These are phyloP conservation scores for Muntiacus reevesi DNA, from an alignment of 2,113 vertebrate genomes.

Conservation along the genomic window DNA sequence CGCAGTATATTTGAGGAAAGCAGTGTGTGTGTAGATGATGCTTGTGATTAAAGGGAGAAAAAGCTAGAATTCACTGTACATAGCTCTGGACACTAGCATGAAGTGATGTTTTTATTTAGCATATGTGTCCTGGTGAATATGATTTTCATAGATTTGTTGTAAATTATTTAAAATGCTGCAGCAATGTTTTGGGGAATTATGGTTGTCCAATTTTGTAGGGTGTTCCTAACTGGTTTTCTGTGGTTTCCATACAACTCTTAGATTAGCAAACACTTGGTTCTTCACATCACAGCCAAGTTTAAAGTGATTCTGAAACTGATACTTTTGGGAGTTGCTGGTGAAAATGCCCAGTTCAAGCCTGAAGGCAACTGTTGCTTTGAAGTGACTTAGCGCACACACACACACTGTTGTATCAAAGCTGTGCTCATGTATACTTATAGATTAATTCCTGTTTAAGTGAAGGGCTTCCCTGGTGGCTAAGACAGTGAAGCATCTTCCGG, in stretches of 20 bases:
- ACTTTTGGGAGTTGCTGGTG: neutral
- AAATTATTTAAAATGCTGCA: constrained; percentile 77
- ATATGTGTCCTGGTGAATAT: constrained; percentile 30
- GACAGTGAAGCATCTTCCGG: neutral
- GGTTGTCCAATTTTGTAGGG: constrained; percentile 49
- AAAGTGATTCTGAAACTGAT: neutral
- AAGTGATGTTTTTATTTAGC: constrained; percentile 68
- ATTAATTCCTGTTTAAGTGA: neutral
- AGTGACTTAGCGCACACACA: neutral
- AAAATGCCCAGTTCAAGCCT: neutral
- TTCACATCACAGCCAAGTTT: neutral
- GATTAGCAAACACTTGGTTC: constrained; percentile 29
- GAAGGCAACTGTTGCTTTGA: neutral
- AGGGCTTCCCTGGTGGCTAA: neutral
- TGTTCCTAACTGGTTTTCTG: constrained; percentile 50
- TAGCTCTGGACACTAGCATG: constrained; percentile 30
- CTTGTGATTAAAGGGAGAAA: neutral
- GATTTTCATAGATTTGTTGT: constrained; percentile 69
- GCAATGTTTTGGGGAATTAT: constrained; percentile 76
- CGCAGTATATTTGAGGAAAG: constrained; percentile 20
- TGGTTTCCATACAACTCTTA: neutral
- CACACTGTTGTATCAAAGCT: neutral
- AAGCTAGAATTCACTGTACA: neutral
- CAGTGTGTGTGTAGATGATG: neutral
- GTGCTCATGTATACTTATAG: neutral